phyloP scores from a whole-genome alignment of 2,113 vertebrate species.

The Astatoreochromis straeleni region DNA sequence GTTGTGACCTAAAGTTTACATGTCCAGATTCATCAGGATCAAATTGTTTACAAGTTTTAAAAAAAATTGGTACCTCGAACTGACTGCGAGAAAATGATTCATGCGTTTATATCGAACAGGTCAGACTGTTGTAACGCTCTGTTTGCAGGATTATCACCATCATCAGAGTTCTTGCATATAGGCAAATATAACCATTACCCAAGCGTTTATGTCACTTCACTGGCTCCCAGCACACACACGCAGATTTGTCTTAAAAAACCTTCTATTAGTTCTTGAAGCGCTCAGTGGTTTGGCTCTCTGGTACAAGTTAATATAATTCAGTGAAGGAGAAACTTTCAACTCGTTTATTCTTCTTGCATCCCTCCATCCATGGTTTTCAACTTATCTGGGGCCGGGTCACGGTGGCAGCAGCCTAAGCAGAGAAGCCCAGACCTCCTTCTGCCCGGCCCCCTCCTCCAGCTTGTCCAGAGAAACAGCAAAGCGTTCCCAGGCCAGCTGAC shows the following conservation, averaged over 20 bases:
- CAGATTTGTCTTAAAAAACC: background rate
- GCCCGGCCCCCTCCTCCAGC: background rate
- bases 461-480: background rate
- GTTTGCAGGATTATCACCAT: background rate
- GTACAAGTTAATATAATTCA: background rate
- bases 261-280: background rate
- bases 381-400: background rate
- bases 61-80: rapidly evolving
- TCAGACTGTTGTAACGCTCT: background rate
- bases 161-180: background rate
- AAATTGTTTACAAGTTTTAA: background rate
- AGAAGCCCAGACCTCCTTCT: background rate
- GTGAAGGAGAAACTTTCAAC: background rate
- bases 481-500: background rate
- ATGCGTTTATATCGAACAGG: rapidly evolving
- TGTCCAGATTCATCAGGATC: background rate
- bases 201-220: background rate
- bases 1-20: background rate
- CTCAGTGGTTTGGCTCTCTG: background rate
- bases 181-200: background rate
- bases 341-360: background rate
- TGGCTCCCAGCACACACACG: background rate
- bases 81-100: background rate
- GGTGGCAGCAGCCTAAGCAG: background rate
- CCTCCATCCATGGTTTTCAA: background rate